Conservation (phyloP, 2,888 invertebrate genomes). For the Pyrocoelia pectoralis region DNA sequence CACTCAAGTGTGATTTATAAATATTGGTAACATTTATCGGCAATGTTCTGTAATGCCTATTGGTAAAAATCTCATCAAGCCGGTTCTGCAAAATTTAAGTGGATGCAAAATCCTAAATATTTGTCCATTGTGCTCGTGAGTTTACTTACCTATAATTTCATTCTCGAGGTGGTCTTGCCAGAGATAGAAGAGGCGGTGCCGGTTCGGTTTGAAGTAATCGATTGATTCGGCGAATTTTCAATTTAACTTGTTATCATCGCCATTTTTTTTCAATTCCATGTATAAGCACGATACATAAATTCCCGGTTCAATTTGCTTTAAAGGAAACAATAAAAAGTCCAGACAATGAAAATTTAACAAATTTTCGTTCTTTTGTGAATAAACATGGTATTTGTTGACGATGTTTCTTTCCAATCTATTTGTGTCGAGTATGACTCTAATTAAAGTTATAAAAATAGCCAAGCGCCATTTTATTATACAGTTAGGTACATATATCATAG, state of each 20-base stretch:
- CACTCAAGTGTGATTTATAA: conserved; percentile 15
- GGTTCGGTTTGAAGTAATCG: conserved; percentile 45
- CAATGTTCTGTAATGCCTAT: conserved; percentile 7
- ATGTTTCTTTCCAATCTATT: too few relatives aligned
- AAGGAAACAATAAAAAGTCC: neutral
- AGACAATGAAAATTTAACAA: too few relatives aligned
- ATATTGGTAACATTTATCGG: conserved; percentile 17
- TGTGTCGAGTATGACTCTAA: too few relatives aligned
- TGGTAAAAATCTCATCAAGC: conserved; percentile 21
- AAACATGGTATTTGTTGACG: too few relatives aligned
- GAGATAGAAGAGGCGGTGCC: conserved; percentile 47
- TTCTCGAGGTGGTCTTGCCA: conserved; percentile 48
- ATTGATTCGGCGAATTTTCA: conserved; percentile 52
- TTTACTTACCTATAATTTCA: conserved; percentile 40
- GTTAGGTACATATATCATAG: too few relatives aligned
- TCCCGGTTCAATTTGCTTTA: neutral
- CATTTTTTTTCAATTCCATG: conserved; percentile 46
- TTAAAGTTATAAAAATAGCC: too few relatives aligned
- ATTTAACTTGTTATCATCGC: conserved; percentile 48
- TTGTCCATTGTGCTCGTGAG: conserved; percentile 37
- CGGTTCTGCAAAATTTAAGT: conserved; percentile 32
- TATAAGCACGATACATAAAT: conserved; percentile 44
- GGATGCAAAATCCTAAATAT: conserved; percentile 33
- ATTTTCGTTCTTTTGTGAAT: too few relatives aligned
- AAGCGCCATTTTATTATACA: too few relatives aligned